These are phyloP conservation scores for Romanogobio albipinnatus DNA, from an alignment of 2,113 vertebrate genomes.

Conservation along the genomic window DNA sequence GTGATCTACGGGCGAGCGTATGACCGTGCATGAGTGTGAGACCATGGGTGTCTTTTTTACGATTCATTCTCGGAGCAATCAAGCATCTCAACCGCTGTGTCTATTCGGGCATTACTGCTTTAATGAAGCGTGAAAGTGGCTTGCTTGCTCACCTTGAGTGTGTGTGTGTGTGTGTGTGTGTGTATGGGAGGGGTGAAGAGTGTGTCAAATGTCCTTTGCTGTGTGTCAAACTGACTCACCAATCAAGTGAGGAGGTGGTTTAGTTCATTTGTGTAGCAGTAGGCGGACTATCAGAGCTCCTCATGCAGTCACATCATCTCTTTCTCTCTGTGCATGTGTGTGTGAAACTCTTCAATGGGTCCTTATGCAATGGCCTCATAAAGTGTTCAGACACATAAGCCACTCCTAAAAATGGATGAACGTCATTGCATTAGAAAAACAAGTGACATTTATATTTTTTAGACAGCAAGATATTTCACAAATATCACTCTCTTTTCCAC, in stretches of 20 bases:
- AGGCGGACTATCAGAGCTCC: conserved; percentile 45
- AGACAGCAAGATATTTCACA: background rate
- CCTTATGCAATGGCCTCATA: background rate
- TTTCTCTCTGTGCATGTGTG: background rate
- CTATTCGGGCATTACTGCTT: conserved; percentile 64
- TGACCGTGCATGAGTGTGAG: background rate
- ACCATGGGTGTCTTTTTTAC: conserved; percentile 60
- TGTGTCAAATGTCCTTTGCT: conserved; percentile 17
- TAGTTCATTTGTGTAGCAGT: conserved; percentile 43
- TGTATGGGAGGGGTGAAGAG: conserved; percentile 11
- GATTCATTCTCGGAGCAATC: conserved; percentile 66
- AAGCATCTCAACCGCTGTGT: conserved; percentile 57
- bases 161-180: conserved; percentile 8
- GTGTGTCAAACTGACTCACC: conserved; percentile 43
- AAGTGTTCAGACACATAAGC: background rate
- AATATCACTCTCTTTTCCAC: background rate
- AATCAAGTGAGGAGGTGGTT: conserved; percentile 48
- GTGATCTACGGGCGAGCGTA: background rate
- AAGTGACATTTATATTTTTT: background rate
- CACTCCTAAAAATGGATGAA: background rate
- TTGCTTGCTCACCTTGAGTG: conserved; percentile 68
- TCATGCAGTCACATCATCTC: conserved; percentile 19
- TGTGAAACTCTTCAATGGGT: conserved; percentile 1
- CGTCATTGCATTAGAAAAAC: background rate
- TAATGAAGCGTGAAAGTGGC: conserved; percentile 74